Percentiles rank a stretch among this genome's conserved stretches.
These are phyloP conservation scores for Nineta flava DNA, from an alignment of 2,888 invertebrate genomes.

Conservation along the genomic window DNA sequence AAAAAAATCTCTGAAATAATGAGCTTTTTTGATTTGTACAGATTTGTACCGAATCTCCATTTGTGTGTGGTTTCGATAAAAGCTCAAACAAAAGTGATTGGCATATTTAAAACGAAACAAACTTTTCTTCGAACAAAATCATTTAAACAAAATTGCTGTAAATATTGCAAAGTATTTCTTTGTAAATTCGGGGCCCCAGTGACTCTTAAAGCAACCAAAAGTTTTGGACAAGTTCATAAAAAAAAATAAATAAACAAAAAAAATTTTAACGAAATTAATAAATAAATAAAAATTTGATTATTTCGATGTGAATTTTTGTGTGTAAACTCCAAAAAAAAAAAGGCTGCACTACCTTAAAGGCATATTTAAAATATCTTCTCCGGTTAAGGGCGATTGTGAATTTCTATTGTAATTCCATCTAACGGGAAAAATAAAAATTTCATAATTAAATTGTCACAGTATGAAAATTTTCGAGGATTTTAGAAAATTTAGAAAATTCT, in stretches of 20 bases:
- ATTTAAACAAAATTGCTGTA: too few species aligned
- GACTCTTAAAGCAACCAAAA: not conserved
- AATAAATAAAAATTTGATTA: constrained; percentile 6
- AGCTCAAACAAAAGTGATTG: too few species aligned
- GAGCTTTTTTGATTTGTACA: too few species aligned
- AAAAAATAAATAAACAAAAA: constrained; percentile 1
- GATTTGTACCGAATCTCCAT: too few species aligned
- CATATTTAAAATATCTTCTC: constrained; percentile 65
- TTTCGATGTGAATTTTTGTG: constrained; percentile 4
- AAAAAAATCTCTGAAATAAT: too few species aligned
- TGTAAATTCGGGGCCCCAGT: too few species aligned
- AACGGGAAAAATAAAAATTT: constrained; percentile 5
- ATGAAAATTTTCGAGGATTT: not conserved
- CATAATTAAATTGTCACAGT: not conserved
- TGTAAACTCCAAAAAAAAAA: too few species aligned
- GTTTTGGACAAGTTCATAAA: not conserved
- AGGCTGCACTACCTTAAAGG: constrained; percentile 43
- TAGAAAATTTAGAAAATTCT: constrained; percentile 1
- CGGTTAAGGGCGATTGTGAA: constrained; percentile 35
- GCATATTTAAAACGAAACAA: too few species aligned
- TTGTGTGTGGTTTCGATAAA: too few species aligned
- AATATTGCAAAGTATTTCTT: too few species aligned
- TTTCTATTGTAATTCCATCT: constrained; percentile 15
- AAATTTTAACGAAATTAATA: not conserved
- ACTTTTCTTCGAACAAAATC: too few species aligned